These are phyloP conservation scores for Drosophila lacicola DNA, from an alignment of 2,888 invertebrate species.

Conservation along the genomic window DNA sequence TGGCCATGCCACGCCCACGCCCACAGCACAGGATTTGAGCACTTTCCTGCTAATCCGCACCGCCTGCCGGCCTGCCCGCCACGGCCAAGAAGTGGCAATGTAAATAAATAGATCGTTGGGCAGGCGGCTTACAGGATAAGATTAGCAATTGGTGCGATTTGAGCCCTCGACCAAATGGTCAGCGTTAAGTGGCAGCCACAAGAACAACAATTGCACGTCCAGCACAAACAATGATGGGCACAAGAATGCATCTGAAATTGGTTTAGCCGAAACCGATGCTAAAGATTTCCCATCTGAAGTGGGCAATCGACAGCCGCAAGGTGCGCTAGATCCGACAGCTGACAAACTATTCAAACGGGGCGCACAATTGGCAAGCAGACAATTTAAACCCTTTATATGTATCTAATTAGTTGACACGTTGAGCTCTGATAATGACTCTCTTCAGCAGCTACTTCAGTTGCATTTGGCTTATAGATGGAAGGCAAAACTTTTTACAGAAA, in stretches of 20 bases:
- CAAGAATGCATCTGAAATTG: slow-evolving; percentile 2
- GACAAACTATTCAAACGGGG: neutral
- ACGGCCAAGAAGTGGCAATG: slow-evolving; percentile 49
- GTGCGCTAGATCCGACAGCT: slow-evolving; percentile 29
- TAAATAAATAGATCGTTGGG: slow-evolving; percentile 50
- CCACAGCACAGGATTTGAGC: slow-evolving; percentile 23
- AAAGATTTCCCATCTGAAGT: slow-evolving; percentile 29
- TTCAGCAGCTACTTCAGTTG: neutral
- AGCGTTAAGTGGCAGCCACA: slow-evolving; percentile 47
- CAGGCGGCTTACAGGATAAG: slow-evolving; percentile 15
- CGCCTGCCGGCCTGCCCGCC: neutral
- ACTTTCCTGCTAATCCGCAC: slow-evolving; percentile 38
- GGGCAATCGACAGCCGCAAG: slow-evolving; percentile 51
- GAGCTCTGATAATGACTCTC: neutral
- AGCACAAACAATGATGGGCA: slow-evolving; percentile 45
- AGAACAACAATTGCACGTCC: slow-evolving; percentile 47
- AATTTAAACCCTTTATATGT: slow-evolving; percentile 38
- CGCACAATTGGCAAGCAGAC: neutral
- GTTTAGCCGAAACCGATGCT: neutral
- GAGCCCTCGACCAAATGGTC: slow-evolving; percentile 25
- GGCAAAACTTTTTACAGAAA: too few relatives aligned
- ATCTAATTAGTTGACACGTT: slow-evolving; percentile 29
- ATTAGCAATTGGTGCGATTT: slow-evolving; percentile 48
- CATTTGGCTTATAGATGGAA: too few relatives aligned
- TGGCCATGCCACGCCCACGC: slow-evolving; percentile 36